Base-by-base conservation (phyloP, 2,113 vertebrate genomes). In the Ifrita kowaldi region DNA sequence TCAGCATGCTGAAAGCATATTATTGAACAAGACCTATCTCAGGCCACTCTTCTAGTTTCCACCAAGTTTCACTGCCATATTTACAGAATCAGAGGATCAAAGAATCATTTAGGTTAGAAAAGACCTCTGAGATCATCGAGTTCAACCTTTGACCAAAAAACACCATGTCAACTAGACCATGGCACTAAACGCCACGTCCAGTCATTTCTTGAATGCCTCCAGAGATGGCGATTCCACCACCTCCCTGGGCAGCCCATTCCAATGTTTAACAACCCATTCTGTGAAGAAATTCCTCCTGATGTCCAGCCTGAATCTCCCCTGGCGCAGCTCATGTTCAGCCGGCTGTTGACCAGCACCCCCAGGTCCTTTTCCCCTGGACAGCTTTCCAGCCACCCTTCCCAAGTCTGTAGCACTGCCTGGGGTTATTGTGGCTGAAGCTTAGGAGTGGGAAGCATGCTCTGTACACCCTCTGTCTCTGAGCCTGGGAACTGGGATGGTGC, bases 321-420 rank as follows among this genome's bases (percentile, higher is more conserved):
- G 39, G 24, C 0, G 1, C 30, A 76, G 44, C 12, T 46, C 24
- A 44, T 1, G 0, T 65, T 65, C 12, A 81, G 37, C 44, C 0
- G 0, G 44, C 33, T 44, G 37, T 33, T 50, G 27, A 44, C 11
- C 37, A 73, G 11, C 17, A 57, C 5, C 9, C 15, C 12, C 22
- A 33, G 2, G 5, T 28, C 44, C 18, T 65, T 28, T 57, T 50
- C 18, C 27, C 17, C 3, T 44, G 33, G 7, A 22, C 16, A 42
- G 15, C 32, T 33, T 59, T 57, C 32, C 76, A 59, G 44, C 10
- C 27, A 23, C 27, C 39, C 33, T 65, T 59, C 4, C 53, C 52
- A 59, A 41, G 10, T 16, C 27, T 50, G 42, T 6, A 73, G 59
- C 67, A 33, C 15, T 50, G 35, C 23, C 60, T 24, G 13, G 27